A percentile compares a stretch with the other conserved stretches of the same genome.
Conservation (phyloP, 1,140 invertebrate genomes). For the Trichoplusia ni region DNA sequence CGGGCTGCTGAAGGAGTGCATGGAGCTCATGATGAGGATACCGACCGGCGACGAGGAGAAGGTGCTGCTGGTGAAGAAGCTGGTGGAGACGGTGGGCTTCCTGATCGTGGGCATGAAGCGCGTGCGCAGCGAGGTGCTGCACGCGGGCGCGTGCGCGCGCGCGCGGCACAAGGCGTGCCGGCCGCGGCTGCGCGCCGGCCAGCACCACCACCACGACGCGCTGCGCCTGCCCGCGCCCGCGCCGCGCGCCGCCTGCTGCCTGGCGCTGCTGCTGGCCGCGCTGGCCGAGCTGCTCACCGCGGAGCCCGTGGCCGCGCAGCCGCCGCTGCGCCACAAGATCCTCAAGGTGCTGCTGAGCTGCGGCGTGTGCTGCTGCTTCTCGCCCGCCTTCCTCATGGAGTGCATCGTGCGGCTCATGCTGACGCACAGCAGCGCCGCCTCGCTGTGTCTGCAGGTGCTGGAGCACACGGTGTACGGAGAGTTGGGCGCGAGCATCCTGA, state of each 20-base stretch:
- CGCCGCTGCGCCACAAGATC: slow-evolving; percentile 77
- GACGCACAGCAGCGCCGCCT: slow-evolving; percentile 56
- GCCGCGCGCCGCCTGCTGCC: slow-evolving; percentile 77
- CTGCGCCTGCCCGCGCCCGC: slow-evolving; percentile 61
- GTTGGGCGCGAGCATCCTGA: slow-evolving; percentile 76
- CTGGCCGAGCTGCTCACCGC: slow-evolving; percentile 81
- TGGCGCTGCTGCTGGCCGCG: slow-evolving; percentile 83
- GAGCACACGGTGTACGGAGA: slow-evolving; percentile 84
- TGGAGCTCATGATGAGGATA: slow-evolving; percentile 82
- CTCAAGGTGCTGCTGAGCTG: slow-evolving; percentile 82
- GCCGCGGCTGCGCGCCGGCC: slow-evolving; percentile 65
- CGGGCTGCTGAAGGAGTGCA: slow-evolving; percentile 82
- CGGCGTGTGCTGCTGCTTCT: slow-evolving; percentile 86
- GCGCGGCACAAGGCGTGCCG: slow-evolving; percentile 80
- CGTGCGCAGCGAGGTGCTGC: slow-evolving; percentile 82
- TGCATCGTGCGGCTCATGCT: slow-evolving; percentile 69
- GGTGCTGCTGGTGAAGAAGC: slow-evolving; percentile 77
- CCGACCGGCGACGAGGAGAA: slow-evolving; percentile 73
- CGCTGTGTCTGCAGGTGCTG: slow-evolving; percentile 73
- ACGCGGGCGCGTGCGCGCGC: slow-evolving; percentile 80
- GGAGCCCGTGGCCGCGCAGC: slow-evolving; percentile 70
- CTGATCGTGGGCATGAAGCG: slow-evolving; percentile 83
- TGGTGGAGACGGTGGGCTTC: slow-evolving; percentile 83
- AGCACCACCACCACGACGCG: slow-evolving; percentile 83
- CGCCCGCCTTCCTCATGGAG: slow-evolving; percentile 75